Base-by-base conservation (phyloP, 2,797 vertebrate genomes). In the Ctenochaetus hawaiiensis region DNA sequence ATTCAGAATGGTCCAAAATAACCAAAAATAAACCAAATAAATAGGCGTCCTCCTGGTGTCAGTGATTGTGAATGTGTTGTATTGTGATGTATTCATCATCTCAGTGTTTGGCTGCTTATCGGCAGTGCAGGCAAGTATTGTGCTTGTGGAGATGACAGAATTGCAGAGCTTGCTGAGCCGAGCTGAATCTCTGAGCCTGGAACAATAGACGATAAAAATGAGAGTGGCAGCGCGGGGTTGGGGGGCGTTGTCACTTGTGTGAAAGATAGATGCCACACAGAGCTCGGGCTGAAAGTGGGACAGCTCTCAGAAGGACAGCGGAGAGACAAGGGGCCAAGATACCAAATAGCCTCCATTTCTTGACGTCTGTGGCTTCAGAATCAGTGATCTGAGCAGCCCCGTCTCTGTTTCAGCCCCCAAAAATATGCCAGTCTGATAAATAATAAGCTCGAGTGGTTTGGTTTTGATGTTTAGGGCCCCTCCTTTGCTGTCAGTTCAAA, bases 221-320 rank as follows among this genome's bases (percentile, higher is more conserved):
- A 89, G 84, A 83, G 80, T 84, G 85, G 80, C 80, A 64, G 82
- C 20, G 34, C n/a, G 41, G 69, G 78, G 62, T n/a, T 54, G 65
- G 64, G 77, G 62, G 75, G 79, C 34, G 67, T 72, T 83, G 80
- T 74, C 70, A 60, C 65, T 78, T 51, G 64, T 60, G 75, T 87
- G 87, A 92, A 85, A 90, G 90, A 92, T 84, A 72, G 90, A 88
- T 89, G 92, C 91, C 91, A 90, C 85, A 87, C 85, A 77, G 74
- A 87, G 85, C 83, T 71, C 1, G 37, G 62, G 61, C 81, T 69
- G 77, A 84, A 94, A 93, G 83, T 93, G 91, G 93, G 93, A 77
- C 92, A 92, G 88, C 87, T 93, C 93, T 93, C 92, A 39, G 81
- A 93, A 92, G 92, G 93, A 91, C 82, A 67, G 61, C 73, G 12